phyloP scores from a whole-genome alignment of 2,113 vertebrate species.

The Monopterus albus region DNA sequence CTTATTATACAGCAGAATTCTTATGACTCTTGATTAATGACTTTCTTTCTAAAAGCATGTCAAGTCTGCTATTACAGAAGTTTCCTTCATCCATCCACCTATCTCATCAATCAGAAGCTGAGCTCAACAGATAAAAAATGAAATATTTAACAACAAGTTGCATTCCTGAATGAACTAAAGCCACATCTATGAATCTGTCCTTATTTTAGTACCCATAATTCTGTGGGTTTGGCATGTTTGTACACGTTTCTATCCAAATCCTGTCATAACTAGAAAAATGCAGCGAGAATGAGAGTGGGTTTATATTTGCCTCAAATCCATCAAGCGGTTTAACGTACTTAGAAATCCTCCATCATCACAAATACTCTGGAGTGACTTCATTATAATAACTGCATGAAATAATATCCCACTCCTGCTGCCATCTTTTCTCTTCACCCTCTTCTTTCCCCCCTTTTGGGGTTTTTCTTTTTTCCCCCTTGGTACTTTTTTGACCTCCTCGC shows the following conservation, averaged over 20 bases:
- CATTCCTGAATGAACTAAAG: conserved; percentile 29
- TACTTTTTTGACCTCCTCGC: conserved; percentile 57
- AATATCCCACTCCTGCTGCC: conserved; percentile 41
- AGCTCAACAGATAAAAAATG: conserved; percentile 36
- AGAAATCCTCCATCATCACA: conserved; percentile 51
- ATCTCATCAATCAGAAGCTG: conserved; percentile 7
- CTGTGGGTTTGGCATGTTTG: conserved; percentile 35
- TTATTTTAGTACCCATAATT: conserved; percentile 58
- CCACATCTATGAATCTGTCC: conserved; percentile 35
- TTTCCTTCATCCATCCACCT: conserved; percentile 1
- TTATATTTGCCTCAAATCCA: conserved; percentile 58
- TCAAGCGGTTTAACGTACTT: conserved; percentile 61
- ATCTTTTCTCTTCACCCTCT: conserved; percentile 41
- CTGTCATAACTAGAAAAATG: conserved; percentile 45
- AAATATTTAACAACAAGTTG: conserved; percentile 5
- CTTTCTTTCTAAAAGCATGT: not conserved
- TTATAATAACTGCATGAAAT: conserved; percentile 60
- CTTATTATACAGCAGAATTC: not conserved
- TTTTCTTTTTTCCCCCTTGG: not conserved
- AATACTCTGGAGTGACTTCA: conserved; percentile 39
- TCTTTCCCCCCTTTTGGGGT: not conserved
- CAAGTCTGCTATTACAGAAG: conserved; percentile 6
- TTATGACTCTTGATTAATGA: conserved; percentile 7
- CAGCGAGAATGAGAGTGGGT: conserved; percentile 12
- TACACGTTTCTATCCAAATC: conserved; percentile 43